phyloP scores from a whole-genome alignment of 2,888 invertebrate genomes.

The Ennomos fuscantarius region DNA sequence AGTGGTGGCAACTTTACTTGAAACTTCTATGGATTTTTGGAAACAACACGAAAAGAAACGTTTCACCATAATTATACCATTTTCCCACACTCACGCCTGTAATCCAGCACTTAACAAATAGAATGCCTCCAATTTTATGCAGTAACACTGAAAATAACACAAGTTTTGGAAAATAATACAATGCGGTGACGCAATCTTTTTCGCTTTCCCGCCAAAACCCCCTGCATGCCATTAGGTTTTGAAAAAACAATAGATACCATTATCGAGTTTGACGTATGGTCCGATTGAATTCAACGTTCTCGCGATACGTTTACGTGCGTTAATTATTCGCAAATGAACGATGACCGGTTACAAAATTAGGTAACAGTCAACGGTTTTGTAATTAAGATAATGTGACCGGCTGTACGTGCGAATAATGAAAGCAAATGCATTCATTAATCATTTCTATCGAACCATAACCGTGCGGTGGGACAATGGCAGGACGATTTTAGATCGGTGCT shows the following conservation, averaged over 20 bases:
- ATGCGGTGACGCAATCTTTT: too few relatives aligned
- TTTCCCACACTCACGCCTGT: too few relatives aligned
- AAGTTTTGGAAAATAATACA: too few relatives aligned
- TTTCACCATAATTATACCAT: too few relatives aligned
- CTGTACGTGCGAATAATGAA: conserved; percentile 41
- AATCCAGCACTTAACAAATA: too few relatives aligned
- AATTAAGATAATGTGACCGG: conserved; percentile 47
- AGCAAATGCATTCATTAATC: conserved; percentile 38
- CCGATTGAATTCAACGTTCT: conserved; percentile 24
- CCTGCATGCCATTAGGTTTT: conserved; percentile 20
- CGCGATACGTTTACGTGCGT: conserved; percentile 28
- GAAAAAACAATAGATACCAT: conserved; percentile 22
- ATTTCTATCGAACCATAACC: conserved; percentile 34
- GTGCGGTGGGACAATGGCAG: conserved; percentile 27
- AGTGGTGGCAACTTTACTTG: too few relatives aligned
- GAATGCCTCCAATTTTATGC: too few relatives aligned
- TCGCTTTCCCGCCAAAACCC: too few relatives aligned
- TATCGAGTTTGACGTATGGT: conserved; percentile 22
- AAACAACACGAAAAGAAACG: too few relatives aligned
- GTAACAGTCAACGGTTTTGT: conserved; percentile 39
- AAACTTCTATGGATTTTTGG: too few relatives aligned
- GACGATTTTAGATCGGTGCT: conserved; percentile 28
- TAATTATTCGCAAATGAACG: conserved; percentile 36
- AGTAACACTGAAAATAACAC: too few relatives aligned
- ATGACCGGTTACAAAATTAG: conserved; percentile 29